phyloP scores from a whole-genome alignment of 2,888 invertebrate genomes.

The Nomada ferruginata region DNA sequence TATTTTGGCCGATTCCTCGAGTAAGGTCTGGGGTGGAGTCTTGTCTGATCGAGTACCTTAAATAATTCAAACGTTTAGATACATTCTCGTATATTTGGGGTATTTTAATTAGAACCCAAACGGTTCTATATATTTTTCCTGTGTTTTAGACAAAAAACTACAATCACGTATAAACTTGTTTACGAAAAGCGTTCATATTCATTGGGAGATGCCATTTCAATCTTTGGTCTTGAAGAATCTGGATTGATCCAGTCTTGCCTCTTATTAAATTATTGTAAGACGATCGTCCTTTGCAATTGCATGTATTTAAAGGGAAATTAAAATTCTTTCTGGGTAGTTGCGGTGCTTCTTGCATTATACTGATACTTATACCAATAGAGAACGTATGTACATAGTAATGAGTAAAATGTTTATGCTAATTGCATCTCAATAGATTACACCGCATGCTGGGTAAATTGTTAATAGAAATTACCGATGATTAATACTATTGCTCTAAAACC shows the following conservation, averaged over 20 bases:
- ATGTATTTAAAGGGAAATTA: background rate
- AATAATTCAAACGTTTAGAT: background rate
- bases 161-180: too few relatives aligned
- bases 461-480: background rate
- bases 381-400: background rate
- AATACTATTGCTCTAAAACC: background rate
- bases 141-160: too few relatives aligned
- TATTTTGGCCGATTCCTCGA: constrained; percentile 11
- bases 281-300: background rate
- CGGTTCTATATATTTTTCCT: too few relatives aligned
- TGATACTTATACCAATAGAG: background rate
- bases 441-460: background rate
- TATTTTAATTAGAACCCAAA: background rate
- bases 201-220: too few relatives aligned
- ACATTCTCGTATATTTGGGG: background rate
- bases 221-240: too few relatives aligned
- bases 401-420: too few relatives aligned
- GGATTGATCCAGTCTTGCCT: too few relatives aligned
- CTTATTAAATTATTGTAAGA: background rate
- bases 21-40: too few relatives aligned
- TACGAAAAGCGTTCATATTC: too few relatives aligned
- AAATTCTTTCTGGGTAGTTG: background rate
- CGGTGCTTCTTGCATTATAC: background rate
- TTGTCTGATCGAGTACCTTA: background rate
- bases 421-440: too few relatives aligned